Percentiles rank a stretch among this genome's conserved stretches.
phyloP scores from a whole-genome alignment of 2,113 vertebrate species.

The Tympanuchus pallidicinctus region DNA sequence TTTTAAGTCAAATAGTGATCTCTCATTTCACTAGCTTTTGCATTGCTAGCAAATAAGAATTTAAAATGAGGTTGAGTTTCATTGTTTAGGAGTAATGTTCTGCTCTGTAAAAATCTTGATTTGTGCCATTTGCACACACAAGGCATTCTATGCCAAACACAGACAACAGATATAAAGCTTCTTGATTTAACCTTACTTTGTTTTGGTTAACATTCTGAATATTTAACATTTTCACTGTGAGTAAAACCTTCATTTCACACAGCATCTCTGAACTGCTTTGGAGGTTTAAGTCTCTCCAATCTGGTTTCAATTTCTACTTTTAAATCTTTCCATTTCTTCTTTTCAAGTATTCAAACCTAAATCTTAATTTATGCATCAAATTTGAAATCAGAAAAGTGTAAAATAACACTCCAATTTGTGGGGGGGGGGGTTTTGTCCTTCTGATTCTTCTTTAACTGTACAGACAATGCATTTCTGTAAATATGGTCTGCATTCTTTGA shows the following conservation, averaged over 20 bases:
- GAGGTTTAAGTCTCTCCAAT: background rate
- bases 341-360: background rate
- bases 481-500: background rate
- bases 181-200: background rate
- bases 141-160: background rate
- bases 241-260: background rate
- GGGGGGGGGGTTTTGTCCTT: background rate
- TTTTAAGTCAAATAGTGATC: background rate
- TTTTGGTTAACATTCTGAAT: background rate
- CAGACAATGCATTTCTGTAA: background rate
- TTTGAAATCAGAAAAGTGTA: background rate
- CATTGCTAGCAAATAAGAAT: background rate
- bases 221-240: background rate
- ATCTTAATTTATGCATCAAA: background rate
- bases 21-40: background rate
- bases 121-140: constrained; percentile 6
- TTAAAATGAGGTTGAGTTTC: background rate
- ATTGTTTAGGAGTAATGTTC: background rate
- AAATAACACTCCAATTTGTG: background rate
- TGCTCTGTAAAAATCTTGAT: background rate
- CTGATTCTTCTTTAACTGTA: background rate
- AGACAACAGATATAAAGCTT: background rate
- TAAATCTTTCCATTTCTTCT: background rate
- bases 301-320: background rate
- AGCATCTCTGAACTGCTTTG: background rate